Evolutionary conservation across 1,140 invertebrate genomes (phyloP).

Genomic region (Heliconius eleuchia): DNA sequence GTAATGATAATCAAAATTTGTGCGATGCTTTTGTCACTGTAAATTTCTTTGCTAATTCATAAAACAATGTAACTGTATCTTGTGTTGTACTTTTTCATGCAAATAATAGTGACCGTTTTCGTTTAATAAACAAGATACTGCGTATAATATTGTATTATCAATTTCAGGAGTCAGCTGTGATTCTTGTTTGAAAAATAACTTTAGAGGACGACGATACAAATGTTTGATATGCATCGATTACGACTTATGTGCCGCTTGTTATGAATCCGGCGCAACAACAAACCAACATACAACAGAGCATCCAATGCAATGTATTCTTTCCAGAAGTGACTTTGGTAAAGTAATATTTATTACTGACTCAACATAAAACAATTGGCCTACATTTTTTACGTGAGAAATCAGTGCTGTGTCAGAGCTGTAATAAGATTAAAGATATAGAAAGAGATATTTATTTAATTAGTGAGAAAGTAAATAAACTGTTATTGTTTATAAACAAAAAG

Average conservation of each 20-base stretch:
- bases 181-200: constrained; percentile 99
- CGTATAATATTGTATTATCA: constrained; percentile 52
- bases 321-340: constrained; percentile 96
- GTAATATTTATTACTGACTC: constrained; percentile 43
- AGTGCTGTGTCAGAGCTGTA: constrained; percentile 16
- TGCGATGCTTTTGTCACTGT: constrained; percentile 77
- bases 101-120: constrained; percentile 26
- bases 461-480: background rate
- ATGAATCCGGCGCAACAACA: constrained; percentile 95
- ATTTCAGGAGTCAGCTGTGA: constrained; percentile 97
- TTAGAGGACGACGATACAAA: constrained; percentile 98
- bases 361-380: constrained; percentile 47
- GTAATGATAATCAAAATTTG: constrained; percentile 82
- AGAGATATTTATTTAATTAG: constrained; percentile 13
- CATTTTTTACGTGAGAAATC: constrained; percentile 38
- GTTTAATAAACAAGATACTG: constrained; percentile 26
- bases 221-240: constrained; percentile 99
- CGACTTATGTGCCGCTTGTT: constrained; percentile 98
- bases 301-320: constrained; percentile 99
- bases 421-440: constrained; percentile 15
- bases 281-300: constrained; percentile 97
- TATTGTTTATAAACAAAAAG: constrained; percentile 8
- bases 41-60: constrained; percentile 59
- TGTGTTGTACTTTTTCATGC: constrained; percentile 25
- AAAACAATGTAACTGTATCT: constrained; percentile 37